phyloP scores from a whole-genome alignment of 2,888 invertebrate species.

The Gymnosoma rotundatum region DNA sequence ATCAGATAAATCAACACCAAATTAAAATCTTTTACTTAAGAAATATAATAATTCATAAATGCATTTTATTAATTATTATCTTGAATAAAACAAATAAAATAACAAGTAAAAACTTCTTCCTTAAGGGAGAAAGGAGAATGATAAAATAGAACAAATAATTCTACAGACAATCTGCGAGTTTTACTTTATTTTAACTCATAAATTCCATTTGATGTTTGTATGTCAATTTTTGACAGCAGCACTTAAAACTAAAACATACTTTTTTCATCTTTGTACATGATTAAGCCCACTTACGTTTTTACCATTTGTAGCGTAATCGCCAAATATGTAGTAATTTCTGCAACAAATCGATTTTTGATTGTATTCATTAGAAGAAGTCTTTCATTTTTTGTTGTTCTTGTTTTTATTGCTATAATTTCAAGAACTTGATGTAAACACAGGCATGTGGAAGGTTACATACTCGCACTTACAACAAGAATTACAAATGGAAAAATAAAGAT shows the following conservation, averaged over 20 bases:
- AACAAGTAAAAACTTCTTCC: not conserved
- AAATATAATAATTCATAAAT: not conserved
- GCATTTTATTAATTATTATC: not conserved
- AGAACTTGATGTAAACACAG: constrained; percentile 33
- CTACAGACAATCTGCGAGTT: not conserved
- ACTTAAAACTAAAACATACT: constrained; percentile 5
- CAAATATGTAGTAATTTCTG: constrained; percentile 64
- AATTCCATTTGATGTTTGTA: constrained; percentile 78
- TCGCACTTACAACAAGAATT: not conserved
- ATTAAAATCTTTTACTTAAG: too few species aligned
- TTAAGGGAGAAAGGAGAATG: not conserved
- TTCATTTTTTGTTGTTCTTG: not conserved
- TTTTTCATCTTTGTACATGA: constrained; percentile 5
- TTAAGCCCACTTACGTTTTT: constrained; percentile 49
- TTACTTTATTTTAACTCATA: constrained; percentile 73
- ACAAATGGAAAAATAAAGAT: not conserved
- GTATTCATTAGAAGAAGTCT: constrained; percentile 78
- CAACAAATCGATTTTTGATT: constrained; percentile 81
- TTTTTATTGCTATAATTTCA: constrained; percentile 35
- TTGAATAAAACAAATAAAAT: not conserved
- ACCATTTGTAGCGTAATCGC: constrained; percentile 56
- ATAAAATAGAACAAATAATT: not conserved
- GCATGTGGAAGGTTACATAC: constrained; percentile 27
- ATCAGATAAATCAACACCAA: too few species aligned
- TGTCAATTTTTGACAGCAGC: constrained; percentile 62